These are phyloP conservation scores for Lycocerus yunnanus DNA, from an alignment of 2,888 invertebrate species.

Conservation along the genomic window DNA sequence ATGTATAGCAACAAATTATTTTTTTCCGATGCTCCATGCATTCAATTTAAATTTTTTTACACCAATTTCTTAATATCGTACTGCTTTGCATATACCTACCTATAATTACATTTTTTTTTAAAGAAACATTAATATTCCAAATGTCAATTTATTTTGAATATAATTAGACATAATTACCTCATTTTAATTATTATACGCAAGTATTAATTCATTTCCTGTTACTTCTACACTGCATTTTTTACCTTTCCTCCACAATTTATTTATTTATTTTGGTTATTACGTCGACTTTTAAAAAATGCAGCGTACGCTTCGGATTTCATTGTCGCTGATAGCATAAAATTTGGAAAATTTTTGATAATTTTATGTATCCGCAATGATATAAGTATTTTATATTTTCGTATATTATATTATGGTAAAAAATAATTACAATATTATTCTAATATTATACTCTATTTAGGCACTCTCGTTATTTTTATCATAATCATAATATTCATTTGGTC, in stretches of 20 bases:
- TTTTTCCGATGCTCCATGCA: background rate
- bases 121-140: background rate
- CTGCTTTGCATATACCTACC: background rate
- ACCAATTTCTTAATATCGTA: background rate
- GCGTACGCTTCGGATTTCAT: background rate
- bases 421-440: too few relatives aligned
- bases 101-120: background rate
- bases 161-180: background rate
- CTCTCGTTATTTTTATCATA: too few relatives aligned
- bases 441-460: too few relatives aligned
- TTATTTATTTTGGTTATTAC: background rate
- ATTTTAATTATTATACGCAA: background rate
- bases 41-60: background rate
- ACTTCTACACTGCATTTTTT: background rate
- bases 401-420: too few relatives aligned
- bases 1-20: background rate
- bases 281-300: background rate
- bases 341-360: background rate
- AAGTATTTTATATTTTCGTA: too few relatives aligned
- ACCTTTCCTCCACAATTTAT: background rate
- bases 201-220: background rate
- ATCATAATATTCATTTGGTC: too few relatives aligned
- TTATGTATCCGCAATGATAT: background rate
- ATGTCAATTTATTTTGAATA: background rate
- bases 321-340: background rate